Evolutionary conservation across 2,888 invertebrate genomes (phyloP), one percentile per base, ranked within the genome.

Genomic region (Mesoligia furuncula): DNA sequence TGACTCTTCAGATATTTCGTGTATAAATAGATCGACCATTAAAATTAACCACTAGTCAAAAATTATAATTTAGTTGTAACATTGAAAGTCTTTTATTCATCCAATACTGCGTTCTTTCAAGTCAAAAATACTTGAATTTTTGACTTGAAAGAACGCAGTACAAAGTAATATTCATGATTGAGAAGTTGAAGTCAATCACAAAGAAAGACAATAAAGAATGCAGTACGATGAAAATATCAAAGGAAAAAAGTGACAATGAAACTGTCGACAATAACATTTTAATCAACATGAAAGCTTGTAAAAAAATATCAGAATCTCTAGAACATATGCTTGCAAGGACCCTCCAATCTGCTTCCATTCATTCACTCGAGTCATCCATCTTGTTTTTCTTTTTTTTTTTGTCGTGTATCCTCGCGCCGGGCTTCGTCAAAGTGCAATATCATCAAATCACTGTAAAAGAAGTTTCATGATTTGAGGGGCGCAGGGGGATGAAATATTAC

Each of bases 361-460:
- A 88, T 90, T 88, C 90, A 77, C 84, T 77, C 86, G 73, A 90
- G 92, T 92, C 94, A 95, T 95, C 92, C 92, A 94, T 94, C 95
- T 95, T 95, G 93, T 94, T 94, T 93, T 92, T 91, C 90, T 92
- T 94, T 93, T 94, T 93, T 93, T 94, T 94, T 92, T 90, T 73
- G 80, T 88, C 90, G 87, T 89, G 84, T 87, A 87, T 89, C 88
- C 91, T 90, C 88, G 90, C 90, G 89, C 90, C 87, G 88, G 86
- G 90, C 92, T 93, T 93, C 94, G 93, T 94, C 94, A 95, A 96
- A 96, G 94, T 96, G 96, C 96, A 96, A 95, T 94, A 95, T 96
- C 96, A 96, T 96, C 96, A 95, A 96, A 96, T 96, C 96, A 96
- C 95, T 95, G 95, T 93, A 93, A 95, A 95, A 95, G 96, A 95